These are phyloP conservation scores for Hemicrepidius hirtus DNA, from an alignment of 2,888 invertebrate genomes.

Conservation along the genomic window DNA sequence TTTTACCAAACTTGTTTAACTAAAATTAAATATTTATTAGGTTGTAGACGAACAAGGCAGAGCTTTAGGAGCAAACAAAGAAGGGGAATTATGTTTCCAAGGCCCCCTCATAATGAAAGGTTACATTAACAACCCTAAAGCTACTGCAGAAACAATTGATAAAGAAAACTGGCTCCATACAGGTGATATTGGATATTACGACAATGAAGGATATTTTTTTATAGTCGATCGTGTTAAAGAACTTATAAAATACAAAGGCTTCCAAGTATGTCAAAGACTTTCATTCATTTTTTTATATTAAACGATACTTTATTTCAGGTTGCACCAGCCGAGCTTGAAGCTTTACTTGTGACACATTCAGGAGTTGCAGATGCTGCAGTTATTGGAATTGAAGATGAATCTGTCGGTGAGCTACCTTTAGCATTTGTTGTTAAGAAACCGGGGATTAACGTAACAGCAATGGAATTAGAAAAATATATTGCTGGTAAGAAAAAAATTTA, in stretches of 20 bases:
- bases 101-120: slow-evolving; percentile 96
- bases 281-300: neutral
- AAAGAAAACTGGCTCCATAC: slow-evolving; percentile 91
- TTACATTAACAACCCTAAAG: slow-evolving; percentile 84
- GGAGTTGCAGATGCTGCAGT: slow-evolving; percentile 77
- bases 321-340: slow-evolving; percentile 77
- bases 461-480: slow-evolving; percentile 68
- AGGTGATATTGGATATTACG: slow-evolving; percentile 89
- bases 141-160: slow-evolving; percentile 85
- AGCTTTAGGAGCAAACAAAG: slow-evolving; percentile 77
- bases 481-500: too few relatives aligned
- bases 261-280: too few relatives aligned
- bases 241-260: slow-evolving; percentile 88
- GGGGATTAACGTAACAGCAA: slow-evolving; percentile 60
- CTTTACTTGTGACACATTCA: slow-evolving; percentile 74
- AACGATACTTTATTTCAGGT: slow-evolving; percentile 51
- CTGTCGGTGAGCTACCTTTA: slow-evolving; percentile 73
- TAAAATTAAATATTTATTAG: slow-evolving; percentile 59
- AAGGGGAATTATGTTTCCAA: slow-evolving; percentile 88
- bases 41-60: slow-evolving; percentile 79
- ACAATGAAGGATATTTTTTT: slow-evolving; percentile 83
- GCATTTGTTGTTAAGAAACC: slow-evolving; percentile 73
- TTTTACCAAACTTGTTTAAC: too few relatives aligned
- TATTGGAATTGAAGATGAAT: slow-evolving; percentile 74
- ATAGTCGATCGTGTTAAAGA: slow-evolving; percentile 86